Base-by-base conservation (phyloP, 2,797 vertebrate species). In the Lerista edwardsae region DNA sequence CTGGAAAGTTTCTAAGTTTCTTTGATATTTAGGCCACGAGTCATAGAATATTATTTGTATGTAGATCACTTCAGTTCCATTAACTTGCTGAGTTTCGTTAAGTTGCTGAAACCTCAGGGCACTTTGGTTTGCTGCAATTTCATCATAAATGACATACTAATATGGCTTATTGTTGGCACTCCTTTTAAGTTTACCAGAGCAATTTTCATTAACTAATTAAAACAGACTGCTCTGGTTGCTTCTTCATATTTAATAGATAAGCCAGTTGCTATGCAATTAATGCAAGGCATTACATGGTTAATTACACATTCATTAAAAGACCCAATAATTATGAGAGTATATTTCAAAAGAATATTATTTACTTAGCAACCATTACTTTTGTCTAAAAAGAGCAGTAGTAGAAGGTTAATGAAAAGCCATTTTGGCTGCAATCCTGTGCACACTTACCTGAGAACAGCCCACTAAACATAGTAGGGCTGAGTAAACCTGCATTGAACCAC, bases 271-370 rank as follows among this genome's bases (percentile, higher is more conserved):
- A 79, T n/a, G 64, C 86, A 90, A 87, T 80, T 69, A 87, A 89
- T 12, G 31, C 77, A 86, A 91, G 62, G 64, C 75, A 79, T 85
- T 79, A 77, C 62, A 82, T 57, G 73, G 80, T 76, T 81, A 91
- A 89, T 85, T 87, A 74, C 75, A 65, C 57, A 87, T 86, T 88
- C 80, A 88, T 90, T 91, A 86, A 91, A 90, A 74, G 25, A 21
- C 61, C 64, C 36, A 83, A 84, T 67, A 47, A 79, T 79, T 88
- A 89, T 68, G 68, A 64, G 51, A 80, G 72, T 71, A 71, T 74
- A 80, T 74, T 82, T 80, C 59, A 73, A 82, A 87, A 64, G 65
- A 79, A 71, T n/a, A 69, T 88, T 86, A 82, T 87, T 89, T 90
- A 80, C 76, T 88, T 67, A 73, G 44, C n/a, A 82, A 68, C 55